A percentile compares a stretch with the other conserved stretches of the same genome.
Conservation (phyloP, 2,888 invertebrate species). For the Xestia rhomboidea region DNA sequence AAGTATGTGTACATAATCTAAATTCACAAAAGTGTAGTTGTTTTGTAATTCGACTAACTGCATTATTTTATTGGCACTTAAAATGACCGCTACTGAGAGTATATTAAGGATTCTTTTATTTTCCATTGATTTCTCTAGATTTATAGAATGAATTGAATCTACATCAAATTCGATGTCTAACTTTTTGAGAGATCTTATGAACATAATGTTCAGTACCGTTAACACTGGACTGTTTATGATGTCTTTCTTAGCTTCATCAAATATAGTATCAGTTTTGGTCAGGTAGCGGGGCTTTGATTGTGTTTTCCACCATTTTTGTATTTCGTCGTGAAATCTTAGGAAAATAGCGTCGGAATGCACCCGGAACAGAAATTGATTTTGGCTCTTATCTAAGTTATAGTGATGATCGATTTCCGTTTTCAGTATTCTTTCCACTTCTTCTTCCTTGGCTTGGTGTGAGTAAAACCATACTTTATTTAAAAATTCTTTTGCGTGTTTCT, state of each 20-base stretch:
- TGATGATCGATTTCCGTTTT: constrained; percentile 70
- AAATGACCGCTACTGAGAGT: constrained; percentile 62
- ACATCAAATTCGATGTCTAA: constrained; percentile 64
- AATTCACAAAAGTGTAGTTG: constrained; percentile 68
- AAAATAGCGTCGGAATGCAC: constrained; percentile 75
- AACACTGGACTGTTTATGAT: constrained; percentile 72
- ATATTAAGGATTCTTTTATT: constrained; percentile 63
- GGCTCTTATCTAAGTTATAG: constrained; percentile 64
- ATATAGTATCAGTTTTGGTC: constrained; percentile 66
- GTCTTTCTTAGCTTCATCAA: constrained; percentile 70
- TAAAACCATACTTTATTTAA: constrained; percentile 74
- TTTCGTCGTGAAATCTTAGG: constrained; percentile 73
- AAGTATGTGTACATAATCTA: constrained; percentile 70
- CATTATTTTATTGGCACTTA: constrained; percentile 71
- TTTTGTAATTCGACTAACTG: constrained; percentile 58
- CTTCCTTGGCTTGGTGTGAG: constrained; percentile 73
- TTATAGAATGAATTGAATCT: constrained; percentile 58
- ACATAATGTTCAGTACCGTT: constrained; percentile 71
- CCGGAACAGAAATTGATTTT: constrained; percentile 66
- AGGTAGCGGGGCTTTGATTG: constrained; percentile 67
- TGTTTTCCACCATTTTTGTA: constrained; percentile 77
- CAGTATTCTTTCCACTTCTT: constrained; percentile 68
- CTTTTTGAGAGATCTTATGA: constrained; percentile 68
- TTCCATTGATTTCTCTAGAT: constrained; percentile 49
- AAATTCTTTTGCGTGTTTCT: constrained; percentile 68